Percentiles rank a stretch among this genome's conserved stretches.
Evolutionary conservation across 2,888 invertebrate genomes (phyloP).

Genomic region (Hypercompe scribonia): DNA sequence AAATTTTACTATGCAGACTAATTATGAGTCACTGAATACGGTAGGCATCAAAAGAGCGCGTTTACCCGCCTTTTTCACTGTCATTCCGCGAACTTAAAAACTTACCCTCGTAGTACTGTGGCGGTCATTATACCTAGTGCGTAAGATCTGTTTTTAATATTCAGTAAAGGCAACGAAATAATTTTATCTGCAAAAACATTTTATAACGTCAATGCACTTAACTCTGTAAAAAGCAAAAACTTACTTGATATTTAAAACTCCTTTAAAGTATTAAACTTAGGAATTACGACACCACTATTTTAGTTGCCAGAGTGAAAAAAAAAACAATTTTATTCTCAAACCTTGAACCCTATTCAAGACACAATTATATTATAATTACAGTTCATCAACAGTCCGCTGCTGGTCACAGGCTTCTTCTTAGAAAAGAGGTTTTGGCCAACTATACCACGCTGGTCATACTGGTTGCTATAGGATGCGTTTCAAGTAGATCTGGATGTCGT

Average conservation of each 20-base stretch:
- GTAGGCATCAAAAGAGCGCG: too few relatives aligned
- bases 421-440: too few relatives aligned
- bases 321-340: too few relatives aligned
- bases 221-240: slow-evolving; percentile 8
- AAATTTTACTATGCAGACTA: too few relatives aligned
- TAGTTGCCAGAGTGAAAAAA: background rate
- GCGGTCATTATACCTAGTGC: slow-evolving; percentile 22
- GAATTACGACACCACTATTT: slow-evolving; percentile 21
- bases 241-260: slow-evolving; percentile 6
- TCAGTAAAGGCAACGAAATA: slow-evolving; percentile 28
- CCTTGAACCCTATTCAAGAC: background rate
- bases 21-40: too few relatives aligned
- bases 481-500: too few relatives aligned
- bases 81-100: too few relatives aligned
- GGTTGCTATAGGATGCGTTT: too few relatives aligned
- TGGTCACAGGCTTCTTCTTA: too few relatives aligned
- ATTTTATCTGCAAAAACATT: slow-evolving; percentile 40
- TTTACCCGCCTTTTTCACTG: too few relatives aligned
- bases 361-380: background rate
- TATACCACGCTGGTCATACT: too few relatives aligned
- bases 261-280: slow-evolving; percentile 13
- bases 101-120: too few relatives aligned
- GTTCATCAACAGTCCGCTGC: background rate
- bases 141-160: slow-evolving; percentile 31
- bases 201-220: slow-evolving; percentile 40